Evolutionary conservation across 1,140 invertebrate genomes (phyloP).

Genomic region (Cheumatopsyche charites): DNA sequence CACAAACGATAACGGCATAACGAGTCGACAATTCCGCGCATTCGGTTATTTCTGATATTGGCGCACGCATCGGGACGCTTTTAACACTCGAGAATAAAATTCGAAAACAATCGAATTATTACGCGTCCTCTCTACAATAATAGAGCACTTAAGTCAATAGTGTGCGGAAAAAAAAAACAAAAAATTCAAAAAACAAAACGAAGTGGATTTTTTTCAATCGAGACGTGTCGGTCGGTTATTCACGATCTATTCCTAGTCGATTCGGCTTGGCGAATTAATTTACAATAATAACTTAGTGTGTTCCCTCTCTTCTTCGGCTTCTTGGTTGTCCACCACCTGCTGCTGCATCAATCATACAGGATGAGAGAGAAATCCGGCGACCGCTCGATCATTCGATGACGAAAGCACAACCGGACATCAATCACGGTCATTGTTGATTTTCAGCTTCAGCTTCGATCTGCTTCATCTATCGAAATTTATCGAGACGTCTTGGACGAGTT

Average conservation of each 20-base stretch:
- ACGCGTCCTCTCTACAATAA: too few species aligned
- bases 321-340: slow-evolving; percentile 13
- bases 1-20: neutral
- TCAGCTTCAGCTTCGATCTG: neutral
- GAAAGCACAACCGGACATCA: neutral
- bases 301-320: too few species aligned
- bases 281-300: slow-evolving; percentile 31
- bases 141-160: too few species aligned
- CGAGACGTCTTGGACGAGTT: neutral
- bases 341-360: slow-evolving; percentile 27
- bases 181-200: too few species aligned
- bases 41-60: slow-evolving; percentile 40
- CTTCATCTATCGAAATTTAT: slow-evolving; percentile 16
- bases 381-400: slow-evolving; percentile 24
- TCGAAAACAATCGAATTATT: too few species aligned
- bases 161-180: too few species aligned
- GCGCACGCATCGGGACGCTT: neutral
- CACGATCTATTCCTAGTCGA: slow-evolving; percentile 33
- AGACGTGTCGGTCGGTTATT: slow-evolving; percentile 21
- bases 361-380: neutral
- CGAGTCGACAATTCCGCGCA: slow-evolving; percentile 8
- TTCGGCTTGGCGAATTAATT: slow-evolving; percentile 27
- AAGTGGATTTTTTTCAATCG: too few species aligned
- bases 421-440: slow-evolving; percentile 15
- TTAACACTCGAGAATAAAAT: too few species aligned